Evolutionary conservation across 2,888 invertebrate genomes (phyloP).

Genomic region (Neoascia interrupta): DNA sequence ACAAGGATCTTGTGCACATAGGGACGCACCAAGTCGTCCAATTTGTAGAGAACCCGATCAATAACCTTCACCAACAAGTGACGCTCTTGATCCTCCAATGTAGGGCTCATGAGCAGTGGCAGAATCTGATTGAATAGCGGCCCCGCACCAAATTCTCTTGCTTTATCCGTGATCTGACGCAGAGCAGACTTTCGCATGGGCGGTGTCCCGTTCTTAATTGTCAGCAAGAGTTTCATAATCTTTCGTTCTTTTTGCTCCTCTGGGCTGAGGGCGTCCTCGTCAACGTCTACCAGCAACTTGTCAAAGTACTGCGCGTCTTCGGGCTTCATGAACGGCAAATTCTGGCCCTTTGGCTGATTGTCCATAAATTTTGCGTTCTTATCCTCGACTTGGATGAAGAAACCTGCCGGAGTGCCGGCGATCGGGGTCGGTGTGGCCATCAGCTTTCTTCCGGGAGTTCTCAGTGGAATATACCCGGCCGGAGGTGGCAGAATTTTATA

Average conservation of each 20-base stretch:
- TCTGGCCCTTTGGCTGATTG: constrained; percentile 96
- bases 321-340: constrained; percentile 99
- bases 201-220: constrained; percentile 99
- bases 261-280: constrained; percentile 95
- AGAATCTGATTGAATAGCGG: constrained; percentile 99
- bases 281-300: constrained; percentile 97
- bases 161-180: constrained; percentile 98
- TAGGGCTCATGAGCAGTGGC: constrained; percentile 99
- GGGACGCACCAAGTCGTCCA: constrained; percentile 98
- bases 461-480: constrained; percentile 95
- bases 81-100: constrained; percentile 98
- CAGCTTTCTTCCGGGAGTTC: constrained; percentile 98
- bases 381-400: constrained; percentile 96
- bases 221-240: constrained; percentile 98
- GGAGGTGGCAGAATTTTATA: constrained; percentile 98
- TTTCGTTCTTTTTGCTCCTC: constrained; percentile 99
- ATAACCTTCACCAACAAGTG: constrained; percentile 99
- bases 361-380: constrained; percentile 93
- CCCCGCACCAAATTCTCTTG: constrained; percentile 98
- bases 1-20: constrained; percentile 99
- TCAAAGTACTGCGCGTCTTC: constrained; percentile 99
- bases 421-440: constrained; percentile 99
- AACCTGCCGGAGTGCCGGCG: constrained; percentile 93
- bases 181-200: constrained; percentile 99
- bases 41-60: constrained; percentile 97